Conservation (phyloP, 2,888 invertebrate genomes). For the Tenthredo mesomela region DNA sequence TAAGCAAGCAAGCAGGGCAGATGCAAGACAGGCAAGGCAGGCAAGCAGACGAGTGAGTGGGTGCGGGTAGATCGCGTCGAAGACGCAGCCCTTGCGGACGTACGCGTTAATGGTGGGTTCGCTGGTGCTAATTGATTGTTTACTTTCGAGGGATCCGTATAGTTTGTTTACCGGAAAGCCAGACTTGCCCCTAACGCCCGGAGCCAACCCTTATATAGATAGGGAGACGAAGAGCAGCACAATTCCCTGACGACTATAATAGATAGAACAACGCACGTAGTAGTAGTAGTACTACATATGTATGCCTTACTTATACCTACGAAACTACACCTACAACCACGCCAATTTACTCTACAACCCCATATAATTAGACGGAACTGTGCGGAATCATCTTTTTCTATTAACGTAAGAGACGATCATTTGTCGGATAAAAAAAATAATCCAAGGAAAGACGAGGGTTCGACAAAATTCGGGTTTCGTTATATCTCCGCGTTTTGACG, state of each 20-base stretch:
- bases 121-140: slow-evolving; percentile 53
- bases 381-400: neutral
- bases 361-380: neutral
- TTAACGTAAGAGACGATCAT: too few species aligned
- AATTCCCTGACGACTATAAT: neutral
- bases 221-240: neutral
- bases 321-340: neutral
- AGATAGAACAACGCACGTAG: neutral
- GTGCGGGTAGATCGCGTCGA: slow-evolving; percentile 57
- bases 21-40: too few species aligned
- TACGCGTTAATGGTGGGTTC: slow-evolving; percentile 42
- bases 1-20: neutral
- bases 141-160: slow-evolving; percentile 44
- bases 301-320: too few species aligned
- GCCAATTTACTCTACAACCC: neutral
- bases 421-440: too few species aligned
- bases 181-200: slow-evolving; percentile 32
- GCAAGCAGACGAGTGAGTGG: slow-evolving; percentile 46
- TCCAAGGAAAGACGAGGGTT: too few species aligned
- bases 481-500: too few species aligned
- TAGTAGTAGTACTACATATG: neutral
- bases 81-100: slow-evolving; percentile 53
- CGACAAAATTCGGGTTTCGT: too few species aligned
- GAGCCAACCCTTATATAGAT: slow-evolving; percentile 8
- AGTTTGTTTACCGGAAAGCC: slow-evolving; percentile 52